Evolutionary conservation across 2,888 invertebrate species (phyloP), one percentile per base, ranked within the genome.

Genomic region (Phragmatobia fuliginosa): DNA sequence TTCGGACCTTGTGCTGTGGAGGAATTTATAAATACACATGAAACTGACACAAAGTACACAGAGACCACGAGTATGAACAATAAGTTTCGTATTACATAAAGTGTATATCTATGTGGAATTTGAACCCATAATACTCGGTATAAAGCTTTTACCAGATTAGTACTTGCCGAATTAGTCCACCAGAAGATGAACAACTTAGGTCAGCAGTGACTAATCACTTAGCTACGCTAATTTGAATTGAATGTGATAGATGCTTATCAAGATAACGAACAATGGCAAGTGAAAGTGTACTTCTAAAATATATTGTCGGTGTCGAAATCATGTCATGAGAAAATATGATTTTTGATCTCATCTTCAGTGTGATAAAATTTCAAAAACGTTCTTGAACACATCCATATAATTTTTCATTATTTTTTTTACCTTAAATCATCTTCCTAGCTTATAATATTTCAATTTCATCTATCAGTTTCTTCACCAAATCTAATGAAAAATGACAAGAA

Each of bases 141-240:
- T n/a, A n/a, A n/a, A n/a, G n/a, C n/a, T 49, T 49, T 49, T 49
- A 49, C 49, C n/a, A 11, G 7, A 49, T 49, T 49, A 49, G 49
- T n/a, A 49, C 52, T 14, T 14, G n/a, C 1, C 25, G 25, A 10
- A 52, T 52, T 25, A 14, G 25, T 25, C 14, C 25, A 52, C 14
- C 45, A 62, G 21, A 28, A 60, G 21, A 62, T 3, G 38, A 18
- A 45, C 28, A 31, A 31, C 31, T 62, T 7, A 14, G 38, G n/a
- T 61, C 6, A 38, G 74, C 60, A n/a, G 31, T 64, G 64, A 65
- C 64, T 64, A 64, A 68, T 60, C 49, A 28, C 28, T 56, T 28
- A 60, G 36, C 36, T 49, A 61, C 52, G 45, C 21, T 66, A 66
- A 60, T 66, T 66, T 66, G 28, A 69, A 68, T 68, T 68, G 68